A percentile compares a stretch with the other conserved stretches of the same genome.
Conservation (phyloP, 1,140 invertebrate genomes). For the Streblospio benedicti region DNA sequence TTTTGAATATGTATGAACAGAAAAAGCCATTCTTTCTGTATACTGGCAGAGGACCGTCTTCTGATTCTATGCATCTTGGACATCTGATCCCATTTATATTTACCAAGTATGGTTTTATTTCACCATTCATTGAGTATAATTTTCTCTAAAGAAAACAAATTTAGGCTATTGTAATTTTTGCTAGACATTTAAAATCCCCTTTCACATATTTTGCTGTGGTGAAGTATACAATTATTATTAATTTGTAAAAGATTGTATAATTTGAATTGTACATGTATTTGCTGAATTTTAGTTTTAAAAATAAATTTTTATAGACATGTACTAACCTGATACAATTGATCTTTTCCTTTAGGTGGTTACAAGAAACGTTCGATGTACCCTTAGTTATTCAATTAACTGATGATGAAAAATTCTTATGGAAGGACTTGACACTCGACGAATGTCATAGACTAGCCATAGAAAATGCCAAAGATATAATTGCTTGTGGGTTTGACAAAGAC, state of each 20-base stretch:
- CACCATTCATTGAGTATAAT: background rate
- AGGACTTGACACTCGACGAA: constrained; percentile 84
- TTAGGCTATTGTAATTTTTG: background rate
- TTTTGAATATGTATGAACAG: constrained; percentile 75
- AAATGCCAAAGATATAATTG: constrained; percentile 98
- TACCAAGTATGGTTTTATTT: constrained; percentile 62
- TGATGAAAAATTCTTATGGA: constrained; percentile 98
- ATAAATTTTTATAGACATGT: no score
- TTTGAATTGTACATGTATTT: no score
- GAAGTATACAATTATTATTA: no score
- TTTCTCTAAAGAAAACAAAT: background rate
- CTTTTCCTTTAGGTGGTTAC: constrained; percentile 85
- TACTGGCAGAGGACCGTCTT: constrained; percentile 94
- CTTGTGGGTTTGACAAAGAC: constrained; percentile 86
- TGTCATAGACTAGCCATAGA: constrained; percentile 72
- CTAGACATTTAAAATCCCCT: constrained; percentile 12
- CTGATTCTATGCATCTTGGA: constrained; percentile 89
- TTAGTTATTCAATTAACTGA: constrained; percentile 94
- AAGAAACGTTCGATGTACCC: constrained; percentile 95
- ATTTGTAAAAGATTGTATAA: no score
- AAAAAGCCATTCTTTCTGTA: constrained; percentile 95
- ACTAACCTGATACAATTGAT: no score
- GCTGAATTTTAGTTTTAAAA: no score
- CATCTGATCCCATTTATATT: constrained; percentile 97
- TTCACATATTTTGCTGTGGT: no score